Evolutionary conservation across 1,140 invertebrate species (phyloP).

Genomic region (Harlomillsia oculata): DNA sequence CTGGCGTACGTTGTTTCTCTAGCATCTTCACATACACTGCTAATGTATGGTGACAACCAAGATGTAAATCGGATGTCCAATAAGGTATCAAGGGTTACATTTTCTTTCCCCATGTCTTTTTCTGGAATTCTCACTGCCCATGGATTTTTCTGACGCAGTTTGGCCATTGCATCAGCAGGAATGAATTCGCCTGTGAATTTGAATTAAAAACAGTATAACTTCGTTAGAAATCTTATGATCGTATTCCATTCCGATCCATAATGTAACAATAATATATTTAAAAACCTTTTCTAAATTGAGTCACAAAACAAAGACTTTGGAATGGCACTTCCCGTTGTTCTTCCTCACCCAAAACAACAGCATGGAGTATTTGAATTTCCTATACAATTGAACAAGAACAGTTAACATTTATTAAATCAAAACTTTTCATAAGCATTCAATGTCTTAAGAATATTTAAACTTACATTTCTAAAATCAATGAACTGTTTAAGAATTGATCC

Average conservation of each 20-base stretch:
- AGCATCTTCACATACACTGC: slow-evolving; percentile 63
- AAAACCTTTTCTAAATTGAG: slow-evolving; percentile 75
- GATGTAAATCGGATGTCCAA: slow-evolving; percentile 55
- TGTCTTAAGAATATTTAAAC: slow-evolving; percentile 38
- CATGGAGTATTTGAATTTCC: slow-evolving; percentile 87
- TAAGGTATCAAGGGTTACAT: slow-evolving; percentile 70
- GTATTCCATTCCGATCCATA: no score
- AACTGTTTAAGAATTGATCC: slow-evolving; percentile 83
- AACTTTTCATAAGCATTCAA: neutral
- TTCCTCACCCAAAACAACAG: slow-evolving; percentile 87
- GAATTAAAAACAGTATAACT: no score
- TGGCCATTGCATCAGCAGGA: slow-evolving; percentile 92
- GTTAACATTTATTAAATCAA: slow-evolving; percentile 4
- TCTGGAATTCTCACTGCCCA: slow-evolving; percentile 73
- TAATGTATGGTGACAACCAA: slow-evolving; percentile 63
- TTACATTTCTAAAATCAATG: slow-evolving; percentile 87
- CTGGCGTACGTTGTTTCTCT: slow-evolving; percentile 65
- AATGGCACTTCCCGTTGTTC: slow-evolving; percentile 80
- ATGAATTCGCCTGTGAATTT: slow-evolving; percentile 81
- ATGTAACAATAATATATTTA: no score
- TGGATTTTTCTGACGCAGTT: slow-evolving; percentile 79
- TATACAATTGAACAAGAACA: slow-evolving; percentile 43
- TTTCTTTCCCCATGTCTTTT: slow-evolving; percentile 71
- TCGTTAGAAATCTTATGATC: no score
- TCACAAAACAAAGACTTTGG: slow-evolving; percentile 85